phyloP scores from a whole-genome alignment of 2,888 invertebrate species.

The Rapana venosa region DNA sequence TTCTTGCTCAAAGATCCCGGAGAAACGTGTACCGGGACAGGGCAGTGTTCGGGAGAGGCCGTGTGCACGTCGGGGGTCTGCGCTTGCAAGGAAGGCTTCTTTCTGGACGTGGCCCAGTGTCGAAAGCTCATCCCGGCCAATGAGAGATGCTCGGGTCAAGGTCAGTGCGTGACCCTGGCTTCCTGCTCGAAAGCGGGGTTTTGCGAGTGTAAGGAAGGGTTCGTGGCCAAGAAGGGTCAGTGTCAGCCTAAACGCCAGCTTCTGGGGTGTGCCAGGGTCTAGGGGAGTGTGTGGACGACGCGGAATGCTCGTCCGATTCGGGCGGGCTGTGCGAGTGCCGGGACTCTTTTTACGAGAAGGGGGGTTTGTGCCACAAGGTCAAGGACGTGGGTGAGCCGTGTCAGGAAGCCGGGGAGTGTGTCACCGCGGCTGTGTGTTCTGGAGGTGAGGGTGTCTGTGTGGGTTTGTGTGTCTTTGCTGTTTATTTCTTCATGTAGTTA shows the following conservation, averaged over 20 bases:
- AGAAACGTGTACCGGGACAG: neutral
- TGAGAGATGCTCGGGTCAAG: conserved; percentile 33
- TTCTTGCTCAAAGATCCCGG: conserved; percentile 33
- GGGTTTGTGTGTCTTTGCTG: too few relatives aligned
- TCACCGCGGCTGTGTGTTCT: neutral
- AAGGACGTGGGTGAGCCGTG: conserved; percentile 40
- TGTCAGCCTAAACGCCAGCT: conserved; percentile 41
- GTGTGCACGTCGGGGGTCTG: conserved; percentile 39
- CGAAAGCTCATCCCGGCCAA: conserved; percentile 28
- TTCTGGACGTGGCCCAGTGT: conserved; percentile 17
- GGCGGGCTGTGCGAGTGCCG: conserved; percentile 38
- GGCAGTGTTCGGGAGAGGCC: conserved; percentile 41
- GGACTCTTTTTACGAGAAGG: conserved; percentile 29
- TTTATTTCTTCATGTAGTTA: too few relatives aligned
- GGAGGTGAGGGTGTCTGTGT: neutral
- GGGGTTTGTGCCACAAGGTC: conserved; percentile 38
- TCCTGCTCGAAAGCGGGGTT: conserved; percentile 22
- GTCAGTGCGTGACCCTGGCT: conserved; percentile 39
- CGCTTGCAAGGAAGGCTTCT: conserved; percentile 43
- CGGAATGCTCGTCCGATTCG: conserved; percentile 44
- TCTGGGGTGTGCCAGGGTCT: conserved; percentile 34
- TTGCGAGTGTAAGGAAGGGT: conserved; percentile 42
- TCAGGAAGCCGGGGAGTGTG: conserved; percentile 22
- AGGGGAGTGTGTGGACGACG: conserved; percentile 45
- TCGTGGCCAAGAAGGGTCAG: conserved; percentile 43